Conservation (phyloP, 2,797 vertebrate species). For the Phoxinus dragarum region DNA sequence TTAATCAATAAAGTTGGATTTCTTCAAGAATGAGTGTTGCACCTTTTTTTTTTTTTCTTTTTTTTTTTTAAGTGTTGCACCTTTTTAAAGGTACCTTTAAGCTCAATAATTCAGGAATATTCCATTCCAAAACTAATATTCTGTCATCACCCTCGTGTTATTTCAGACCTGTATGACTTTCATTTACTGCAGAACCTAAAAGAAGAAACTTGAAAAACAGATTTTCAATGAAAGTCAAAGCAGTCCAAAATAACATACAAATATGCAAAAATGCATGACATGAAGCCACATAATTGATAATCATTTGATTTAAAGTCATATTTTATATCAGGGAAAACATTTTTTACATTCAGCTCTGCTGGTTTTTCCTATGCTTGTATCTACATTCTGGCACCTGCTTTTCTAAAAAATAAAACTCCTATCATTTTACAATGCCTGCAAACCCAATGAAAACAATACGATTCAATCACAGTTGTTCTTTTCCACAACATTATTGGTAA, state of each 20-base stretch:
- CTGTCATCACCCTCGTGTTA: background rate
- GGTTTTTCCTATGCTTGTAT: background rate
- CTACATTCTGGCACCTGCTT: constrained; percentile 10
- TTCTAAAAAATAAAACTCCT: background rate
- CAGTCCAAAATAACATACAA: background rate
- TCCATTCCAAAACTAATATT: background rate
- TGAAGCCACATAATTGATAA: background rate
- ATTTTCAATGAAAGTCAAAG: background rate
- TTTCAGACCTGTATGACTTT: background rate
- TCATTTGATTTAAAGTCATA: background rate
- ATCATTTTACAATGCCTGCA: constrained; percentile 40
- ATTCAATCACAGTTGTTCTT: constrained; percentile 40
- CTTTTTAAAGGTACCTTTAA: background rate
- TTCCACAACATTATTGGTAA: constrained; percentile 31
- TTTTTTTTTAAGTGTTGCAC: too few relatives aligned
- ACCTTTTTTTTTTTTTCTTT: too few relatives aligned
- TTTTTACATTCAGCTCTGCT: background rate
- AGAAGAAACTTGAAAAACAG: background rate
- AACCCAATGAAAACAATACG: constrained; percentile 41
- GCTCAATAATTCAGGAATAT: background rate
- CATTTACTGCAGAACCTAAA: background rate
- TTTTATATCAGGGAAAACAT: constrained; percentile 27
- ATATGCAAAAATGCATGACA: background rate
- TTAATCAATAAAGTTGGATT: too few relatives aligned
- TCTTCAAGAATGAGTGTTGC: too few relatives aligned